phyloP scores from a whole-genome alignment of 2,797 vertebrate species.

The Falco cherrug region DNA sequence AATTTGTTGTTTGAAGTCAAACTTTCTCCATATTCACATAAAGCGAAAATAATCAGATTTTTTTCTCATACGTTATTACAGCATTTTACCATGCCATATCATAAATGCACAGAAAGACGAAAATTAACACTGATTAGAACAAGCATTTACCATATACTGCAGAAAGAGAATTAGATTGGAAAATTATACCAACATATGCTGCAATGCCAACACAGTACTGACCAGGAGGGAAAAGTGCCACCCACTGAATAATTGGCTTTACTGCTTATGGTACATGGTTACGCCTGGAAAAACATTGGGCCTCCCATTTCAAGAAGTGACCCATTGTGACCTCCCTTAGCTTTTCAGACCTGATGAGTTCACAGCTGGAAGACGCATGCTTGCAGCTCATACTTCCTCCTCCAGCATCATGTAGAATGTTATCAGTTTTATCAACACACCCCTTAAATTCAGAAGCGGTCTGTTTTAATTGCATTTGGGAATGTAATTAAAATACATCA shows the following conservation, averaged over 20 bases:
- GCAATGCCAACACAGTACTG: background rate
- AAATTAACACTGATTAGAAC: background rate
- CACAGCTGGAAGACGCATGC: slow-evolving; percentile 22
- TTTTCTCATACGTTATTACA: background rate
- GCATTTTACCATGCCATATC: background rate
- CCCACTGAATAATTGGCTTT: background rate
- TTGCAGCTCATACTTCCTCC: slow-evolving; percentile 31
- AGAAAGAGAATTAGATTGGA: background rate
- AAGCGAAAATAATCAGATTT: background rate
- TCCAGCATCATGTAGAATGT: slow-evolving; percentile 48
- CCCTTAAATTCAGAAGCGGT: slow-evolving; percentile 40
- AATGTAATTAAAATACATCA: slow-evolving; percentile 46
- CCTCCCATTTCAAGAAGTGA: background rate
- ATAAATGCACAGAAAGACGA: background rate
- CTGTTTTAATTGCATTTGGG: slow-evolving; percentile 40
- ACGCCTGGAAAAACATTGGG: background rate
- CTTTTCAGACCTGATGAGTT: slow-evolving; percentile 32
- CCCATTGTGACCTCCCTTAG: background rate
- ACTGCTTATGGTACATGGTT: background rate
- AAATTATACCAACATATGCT: background rate
- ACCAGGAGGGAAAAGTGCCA: background rate
- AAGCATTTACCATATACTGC: background rate
- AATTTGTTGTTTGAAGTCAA: background rate
- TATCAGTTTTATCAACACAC: slow-evolving; percentile 63
- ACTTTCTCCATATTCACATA: background rate